Evolutionary conservation across 1,140 invertebrate species (phyloP).

Genomic region (Bacillus rossius): DNA sequence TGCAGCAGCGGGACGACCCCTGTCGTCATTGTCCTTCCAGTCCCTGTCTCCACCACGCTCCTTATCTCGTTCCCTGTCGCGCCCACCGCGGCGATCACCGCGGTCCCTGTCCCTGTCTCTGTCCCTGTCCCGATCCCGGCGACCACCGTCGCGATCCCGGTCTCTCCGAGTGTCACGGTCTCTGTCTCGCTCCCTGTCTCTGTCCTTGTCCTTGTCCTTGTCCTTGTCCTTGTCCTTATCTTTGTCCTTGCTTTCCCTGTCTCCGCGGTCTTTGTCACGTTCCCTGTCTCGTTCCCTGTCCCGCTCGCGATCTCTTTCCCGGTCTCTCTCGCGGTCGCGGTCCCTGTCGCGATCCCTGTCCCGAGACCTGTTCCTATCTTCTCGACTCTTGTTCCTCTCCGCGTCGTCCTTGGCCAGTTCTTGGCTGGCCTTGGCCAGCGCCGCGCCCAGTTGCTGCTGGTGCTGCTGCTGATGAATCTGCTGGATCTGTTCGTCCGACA

Average conservation of each 20-base stretch:
- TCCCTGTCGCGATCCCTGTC: slow-evolving; percentile 21
- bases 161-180: neutral
- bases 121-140: slow-evolving; percentile 17
- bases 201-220: slow-evolving; percentile 12
- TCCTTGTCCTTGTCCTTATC: slow-evolving; percentile 19
- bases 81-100: slow-evolving; percentile 15
- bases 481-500: neutral
- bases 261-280: slow-evolving; percentile 15
- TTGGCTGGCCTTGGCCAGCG: neutral
- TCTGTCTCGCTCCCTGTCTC: neutral
- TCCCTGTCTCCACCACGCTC: slow-evolving; percentile 20
- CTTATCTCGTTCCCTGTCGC: slow-evolving; percentile 13
- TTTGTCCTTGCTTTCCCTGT: slow-evolving; percentile 5
- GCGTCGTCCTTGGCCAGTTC: neutral
- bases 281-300: slow-evolving; percentile 6
- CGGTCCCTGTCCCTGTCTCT: slow-evolving; percentile 12
- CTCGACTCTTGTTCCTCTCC: neutral
- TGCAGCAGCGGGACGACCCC: neutral
- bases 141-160: neutral
- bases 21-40: slow-evolving; percentile 9
- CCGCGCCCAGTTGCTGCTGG: neutral
- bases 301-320: slow-evolving; percentile 10
- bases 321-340: slow-evolving; percentile 14
- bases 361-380: slow-evolving; percentile 11
- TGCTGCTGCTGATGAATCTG: neutral